Evolutionary conservation across 2,888 invertebrate species (phyloP).

Genomic region (Sussaba pulchella): DNA sequence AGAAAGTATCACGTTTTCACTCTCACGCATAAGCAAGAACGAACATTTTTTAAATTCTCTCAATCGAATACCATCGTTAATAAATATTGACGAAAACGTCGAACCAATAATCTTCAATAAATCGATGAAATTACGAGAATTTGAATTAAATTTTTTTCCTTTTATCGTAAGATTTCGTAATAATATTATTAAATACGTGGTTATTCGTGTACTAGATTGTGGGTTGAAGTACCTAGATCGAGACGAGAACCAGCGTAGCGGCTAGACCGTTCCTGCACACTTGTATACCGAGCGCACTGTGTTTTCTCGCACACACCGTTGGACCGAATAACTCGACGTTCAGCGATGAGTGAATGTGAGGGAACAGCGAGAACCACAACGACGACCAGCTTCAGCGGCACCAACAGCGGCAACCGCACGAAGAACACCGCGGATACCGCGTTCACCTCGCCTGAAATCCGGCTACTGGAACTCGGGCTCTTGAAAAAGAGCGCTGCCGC

Average conservation of each 20-base stretch:
- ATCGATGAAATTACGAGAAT: too few species aligned
- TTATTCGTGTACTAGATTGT: not conserved
- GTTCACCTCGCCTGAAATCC: constrained; percentile 70
- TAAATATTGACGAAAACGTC: too few species aligned
- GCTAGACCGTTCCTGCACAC: constrained; percentile 6
- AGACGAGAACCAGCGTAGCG: constrained; percentile 15
- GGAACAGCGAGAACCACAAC: too few species aligned
- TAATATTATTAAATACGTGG: constrained; percentile 6
- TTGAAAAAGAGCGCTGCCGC: not conserved
- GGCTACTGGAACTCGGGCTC: constrained; percentile 63
- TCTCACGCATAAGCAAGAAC: constrained; percentile 8
- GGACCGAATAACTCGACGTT: constrained; percentile 42
- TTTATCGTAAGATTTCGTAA: too few species aligned
- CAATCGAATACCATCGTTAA: too few species aligned
- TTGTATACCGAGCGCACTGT: constrained; percentile 17
- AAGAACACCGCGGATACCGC: constrained; percentile 59
- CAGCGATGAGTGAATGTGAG: constrained; percentile 55
- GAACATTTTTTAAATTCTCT: too few species aligned
- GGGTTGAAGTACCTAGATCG: constrained; percentile 26
- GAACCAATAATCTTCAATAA: too few species aligned
- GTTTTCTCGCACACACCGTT: not conserved
- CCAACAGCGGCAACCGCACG: constrained; percentile 4
- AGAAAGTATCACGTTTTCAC: constrained; percentile 43
- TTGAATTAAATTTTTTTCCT: too few species aligned
- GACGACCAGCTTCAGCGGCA: constrained; percentile 27